Conservation (phyloP, 2,113 vertebrate genomes). For the Litocranius walleri region DNA sequence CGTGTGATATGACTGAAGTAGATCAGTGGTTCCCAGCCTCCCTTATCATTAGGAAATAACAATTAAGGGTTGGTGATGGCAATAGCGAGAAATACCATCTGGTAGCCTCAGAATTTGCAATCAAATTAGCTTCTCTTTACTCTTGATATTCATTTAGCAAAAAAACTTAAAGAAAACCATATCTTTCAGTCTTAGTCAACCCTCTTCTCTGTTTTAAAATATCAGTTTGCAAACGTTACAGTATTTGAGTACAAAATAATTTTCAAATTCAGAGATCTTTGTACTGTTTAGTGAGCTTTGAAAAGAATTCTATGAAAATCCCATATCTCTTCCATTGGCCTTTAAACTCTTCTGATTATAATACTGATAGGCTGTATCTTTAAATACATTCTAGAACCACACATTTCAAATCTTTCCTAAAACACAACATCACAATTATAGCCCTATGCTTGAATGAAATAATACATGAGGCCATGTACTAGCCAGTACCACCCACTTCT, state of each 20-base stretch:
- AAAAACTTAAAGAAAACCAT: neutral
- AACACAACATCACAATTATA: neutral
- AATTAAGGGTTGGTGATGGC: neutral
- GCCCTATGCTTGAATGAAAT: neutral
- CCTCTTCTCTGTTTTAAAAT: neutral
- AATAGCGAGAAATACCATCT: neutral
- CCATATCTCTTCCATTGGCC: neutral
- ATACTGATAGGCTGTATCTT: neutral
- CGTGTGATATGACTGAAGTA: neutral
- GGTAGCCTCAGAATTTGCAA: neutral
- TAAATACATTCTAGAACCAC: neutral
- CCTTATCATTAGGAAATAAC: neutral
- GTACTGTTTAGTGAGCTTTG: neutral
- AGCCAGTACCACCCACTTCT: neutral
- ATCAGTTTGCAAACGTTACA: neutral
- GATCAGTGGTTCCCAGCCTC: neutral
- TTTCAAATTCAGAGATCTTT: neutral
- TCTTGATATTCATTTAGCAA: conserved; percentile 23
- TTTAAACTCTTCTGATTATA: conserved; percentile 8
- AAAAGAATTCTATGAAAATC: neutral
- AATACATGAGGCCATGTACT: neutral
- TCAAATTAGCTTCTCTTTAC: neutral
- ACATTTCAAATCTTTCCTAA: neutral
- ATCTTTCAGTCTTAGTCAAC: conserved; percentile 7
- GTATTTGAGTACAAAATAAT: conserved; percentile 28